phyloP scores from a whole-genome alignment of 2,797 vertebrate species.

The Astyanax mexicanus region DNA sequence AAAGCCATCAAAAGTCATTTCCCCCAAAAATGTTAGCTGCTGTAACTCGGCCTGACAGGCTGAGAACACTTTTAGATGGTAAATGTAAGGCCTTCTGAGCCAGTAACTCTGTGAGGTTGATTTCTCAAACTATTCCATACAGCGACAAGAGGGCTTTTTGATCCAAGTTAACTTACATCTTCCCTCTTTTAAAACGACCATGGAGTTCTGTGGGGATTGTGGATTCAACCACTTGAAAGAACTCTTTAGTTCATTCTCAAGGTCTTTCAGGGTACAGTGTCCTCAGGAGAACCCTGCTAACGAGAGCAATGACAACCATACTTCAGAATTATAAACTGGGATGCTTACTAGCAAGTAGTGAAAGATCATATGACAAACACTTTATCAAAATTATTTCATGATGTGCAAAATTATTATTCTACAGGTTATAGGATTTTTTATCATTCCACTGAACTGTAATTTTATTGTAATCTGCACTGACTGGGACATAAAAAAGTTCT shows the following conservation, averaged over 20 bases:
- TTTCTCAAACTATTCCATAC: background rate
- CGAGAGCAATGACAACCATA: background rate
- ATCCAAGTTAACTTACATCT: background rate
- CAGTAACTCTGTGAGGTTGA: background rate
- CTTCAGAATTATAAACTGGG: background rate
- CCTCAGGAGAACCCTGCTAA: background rate
- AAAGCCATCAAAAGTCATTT: background rate
- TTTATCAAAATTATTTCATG: background rate
- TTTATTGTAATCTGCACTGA: too few species aligned
- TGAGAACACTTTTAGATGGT: background rate
- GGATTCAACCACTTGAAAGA: background rate
- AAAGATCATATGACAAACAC: background rate
- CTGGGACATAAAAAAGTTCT: too few species aligned
- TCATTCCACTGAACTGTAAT: too few species aligned
- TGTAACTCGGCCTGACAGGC: background rate
- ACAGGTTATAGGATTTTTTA: too few species aligned
- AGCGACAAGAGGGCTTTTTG: background rate
- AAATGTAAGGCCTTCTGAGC: background rate
- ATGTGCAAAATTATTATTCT: too few species aligned
- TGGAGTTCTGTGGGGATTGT: background rate
- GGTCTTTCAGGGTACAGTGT: background rate
- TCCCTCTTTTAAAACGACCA: background rate
- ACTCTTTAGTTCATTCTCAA: background rate
- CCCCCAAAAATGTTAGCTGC: background rate
- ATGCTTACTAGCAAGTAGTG: background rate